phyloP scores from a whole-genome alignment of 2,888 invertebrate species.

The Mantis religiosa region DNA sequence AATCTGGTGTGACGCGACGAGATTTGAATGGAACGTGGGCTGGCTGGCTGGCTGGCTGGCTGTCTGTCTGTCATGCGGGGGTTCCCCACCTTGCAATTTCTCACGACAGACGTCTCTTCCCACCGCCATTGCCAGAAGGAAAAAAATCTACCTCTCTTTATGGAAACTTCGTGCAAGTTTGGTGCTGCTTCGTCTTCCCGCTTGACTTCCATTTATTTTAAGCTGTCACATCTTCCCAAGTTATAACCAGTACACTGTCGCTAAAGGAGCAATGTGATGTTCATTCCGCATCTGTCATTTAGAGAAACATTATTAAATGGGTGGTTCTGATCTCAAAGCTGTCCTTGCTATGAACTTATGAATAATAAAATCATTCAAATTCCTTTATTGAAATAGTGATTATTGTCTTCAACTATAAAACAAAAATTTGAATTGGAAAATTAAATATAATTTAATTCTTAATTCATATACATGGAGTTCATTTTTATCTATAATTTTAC shows the following conservation, averaged over 20 bases:
- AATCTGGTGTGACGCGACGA: neutral
- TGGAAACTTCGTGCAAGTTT: neutral
- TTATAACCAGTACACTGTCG: neutral
- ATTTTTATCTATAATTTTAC: too few relatives aligned
- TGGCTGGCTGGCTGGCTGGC: neutral
- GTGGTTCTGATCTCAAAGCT: too few relatives aligned
- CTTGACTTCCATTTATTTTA: neutral
- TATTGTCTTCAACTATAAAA: too few relatives aligned
- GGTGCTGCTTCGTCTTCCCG: neutral
- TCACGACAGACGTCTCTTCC: slow-evolving; percentile 18
- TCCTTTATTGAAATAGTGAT: too few relatives aligned
- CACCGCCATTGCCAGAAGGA: neutral
- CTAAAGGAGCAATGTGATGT: neutral
- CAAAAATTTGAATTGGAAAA: too few relatives aligned
- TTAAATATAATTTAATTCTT: too few relatives aligned
- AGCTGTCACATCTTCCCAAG: neutral
- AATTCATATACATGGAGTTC: too few relatives aligned
- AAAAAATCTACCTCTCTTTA: neutral
- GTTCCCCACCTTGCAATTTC: slow-evolving; percentile 21
- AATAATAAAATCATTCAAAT: too few relatives aligned
- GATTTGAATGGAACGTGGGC: neutral
- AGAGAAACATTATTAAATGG: too few relatives aligned
- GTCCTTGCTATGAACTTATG: too few relatives aligned
- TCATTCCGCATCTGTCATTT: neutral
- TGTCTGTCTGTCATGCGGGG: neutral